Evolutionary conservation across 2,113 vertebrate genomes (phyloP).

Genomic region (Halichoeres trimaculatus): DNA sequence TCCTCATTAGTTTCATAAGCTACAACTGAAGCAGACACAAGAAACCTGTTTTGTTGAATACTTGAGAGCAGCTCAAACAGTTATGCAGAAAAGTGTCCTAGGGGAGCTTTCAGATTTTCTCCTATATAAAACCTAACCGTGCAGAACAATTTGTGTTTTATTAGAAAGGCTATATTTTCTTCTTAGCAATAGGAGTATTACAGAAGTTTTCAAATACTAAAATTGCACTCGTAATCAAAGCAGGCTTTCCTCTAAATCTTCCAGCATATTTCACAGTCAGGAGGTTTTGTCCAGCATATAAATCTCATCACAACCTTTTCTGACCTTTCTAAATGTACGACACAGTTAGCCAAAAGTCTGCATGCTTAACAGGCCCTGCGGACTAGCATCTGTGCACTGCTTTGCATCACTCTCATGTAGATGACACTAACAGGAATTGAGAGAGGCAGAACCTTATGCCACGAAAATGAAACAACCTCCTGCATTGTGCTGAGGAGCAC

Average conservation of each 20-base stretch:
- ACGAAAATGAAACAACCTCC: slow-evolving; percentile 23
- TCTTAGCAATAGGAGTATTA: not conserved
- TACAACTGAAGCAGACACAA: slow-evolving; percentile 15
- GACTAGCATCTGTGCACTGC: slow-evolving; percentile 69
- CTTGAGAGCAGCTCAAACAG: not conserved
- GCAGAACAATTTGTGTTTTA: not conserved
- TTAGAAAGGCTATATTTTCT: not conserved
- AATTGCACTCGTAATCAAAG: slow-evolving; percentile 20
- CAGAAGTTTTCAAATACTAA: not conserved
- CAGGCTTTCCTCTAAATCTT: slow-evolving; percentile 5
- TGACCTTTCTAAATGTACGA: slow-evolving; percentile 69
- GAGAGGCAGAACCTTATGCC: slow-evolving; percentile 28
- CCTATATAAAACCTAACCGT: not conserved
- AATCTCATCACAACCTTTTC: slow-evolving; percentile 63
- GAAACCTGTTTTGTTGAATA: not conserved
- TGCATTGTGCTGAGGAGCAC: slow-evolving; percentile 10
- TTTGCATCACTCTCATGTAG: slow-evolving; percentile 36
- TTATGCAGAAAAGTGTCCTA: not conserved
- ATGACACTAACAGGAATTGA: slow-evolving; percentile 27
- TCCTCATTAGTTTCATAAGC: slow-evolving; percentile 16
- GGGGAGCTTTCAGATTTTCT: not conserved
- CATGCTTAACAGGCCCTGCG: slow-evolving; percentile 67
- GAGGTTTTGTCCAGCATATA: slow-evolving; percentile 28
- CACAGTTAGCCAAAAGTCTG: slow-evolving; percentile 51
- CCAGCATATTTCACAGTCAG: slow-evolving; percentile 22